phyloP scores from a whole-genome alignment of 2,113 vertebrate species.

The Phylloscopus trochilus region DNA sequence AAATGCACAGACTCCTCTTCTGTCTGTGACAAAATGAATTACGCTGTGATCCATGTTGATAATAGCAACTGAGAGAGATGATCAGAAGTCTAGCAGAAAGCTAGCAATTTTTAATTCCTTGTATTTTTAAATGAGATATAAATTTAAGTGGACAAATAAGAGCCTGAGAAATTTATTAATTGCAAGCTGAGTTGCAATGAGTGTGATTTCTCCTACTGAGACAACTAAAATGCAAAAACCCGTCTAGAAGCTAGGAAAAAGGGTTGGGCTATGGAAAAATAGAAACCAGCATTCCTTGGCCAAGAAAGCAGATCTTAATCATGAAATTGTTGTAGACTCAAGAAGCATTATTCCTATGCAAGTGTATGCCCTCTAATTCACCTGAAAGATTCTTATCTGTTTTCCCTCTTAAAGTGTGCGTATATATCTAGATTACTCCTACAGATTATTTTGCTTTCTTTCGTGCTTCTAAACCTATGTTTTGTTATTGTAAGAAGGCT shows the following conservation, averaged over 20 bases:
- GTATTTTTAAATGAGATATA: neutral
- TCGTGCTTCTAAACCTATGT: neutral
- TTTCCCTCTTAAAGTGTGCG: constrained; percentile 22
- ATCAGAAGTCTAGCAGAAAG: neutral
- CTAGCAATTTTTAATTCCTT: neutral
- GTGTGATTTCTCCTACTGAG: neutral
- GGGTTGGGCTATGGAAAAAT: constrained; percentile 22
- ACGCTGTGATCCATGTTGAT: neutral
- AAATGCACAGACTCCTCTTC: neutral
- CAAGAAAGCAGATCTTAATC: constrained; percentile 17
- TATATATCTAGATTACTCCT: neutral
- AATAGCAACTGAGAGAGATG: neutral
- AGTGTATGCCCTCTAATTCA: constrained; percentile 34
- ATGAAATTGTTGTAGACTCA: neutral
- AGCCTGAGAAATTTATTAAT: neutral
- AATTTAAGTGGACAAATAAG: neutral
- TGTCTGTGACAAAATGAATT: neutral
- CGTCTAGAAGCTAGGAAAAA: neutral
- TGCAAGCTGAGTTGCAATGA: neutral
- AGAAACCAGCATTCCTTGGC: constrained; percentile 34
- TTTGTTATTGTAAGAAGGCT: neutral
- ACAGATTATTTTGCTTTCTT: constrained; percentile 34
- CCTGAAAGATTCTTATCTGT: constrained; percentile 39
- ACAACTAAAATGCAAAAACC: constrained; percentile 1
- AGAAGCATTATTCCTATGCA: neutral